Conservation (phyloP, 1,140 invertebrate species). For the Papilio polytes region DNA sequence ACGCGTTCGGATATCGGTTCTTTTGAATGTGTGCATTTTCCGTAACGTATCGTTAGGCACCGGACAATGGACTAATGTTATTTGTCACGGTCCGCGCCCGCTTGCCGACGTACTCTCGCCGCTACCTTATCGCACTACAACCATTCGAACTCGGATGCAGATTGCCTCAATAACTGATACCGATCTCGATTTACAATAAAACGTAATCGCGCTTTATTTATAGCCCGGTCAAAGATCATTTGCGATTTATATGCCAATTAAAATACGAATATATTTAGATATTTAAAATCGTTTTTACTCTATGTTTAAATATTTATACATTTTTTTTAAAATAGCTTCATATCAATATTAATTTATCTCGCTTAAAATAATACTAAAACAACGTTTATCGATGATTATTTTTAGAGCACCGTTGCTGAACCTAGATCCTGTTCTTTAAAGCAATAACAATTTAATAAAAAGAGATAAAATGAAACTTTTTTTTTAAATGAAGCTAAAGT, state of each 20-base stretch:
- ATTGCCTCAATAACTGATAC: conserved; percentile 29
- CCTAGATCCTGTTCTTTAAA: too few relatives aligned
- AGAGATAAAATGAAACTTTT: too few relatives aligned
- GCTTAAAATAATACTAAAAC: neutral
- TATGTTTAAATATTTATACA: neutral
- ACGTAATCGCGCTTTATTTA: conserved; percentile 29
- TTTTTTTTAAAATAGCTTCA: neutral
- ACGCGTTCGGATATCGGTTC: neutral
- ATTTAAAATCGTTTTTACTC: neutral
- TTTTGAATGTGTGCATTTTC: conserved; percentile 24
- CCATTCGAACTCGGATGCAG: conserved; percentile 11
- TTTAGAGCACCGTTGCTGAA: neutral
- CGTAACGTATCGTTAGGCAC: conserved; percentile 61
- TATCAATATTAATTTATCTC: neutral
- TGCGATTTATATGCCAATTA: conserved; percentile 16
- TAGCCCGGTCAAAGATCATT: conserved; percentile 30
- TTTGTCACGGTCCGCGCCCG: conserved; percentile 54
- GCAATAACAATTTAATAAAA: too few relatives aligned
- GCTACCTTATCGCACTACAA: conserved; percentile 6
- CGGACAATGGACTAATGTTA: conserved; percentile 65
- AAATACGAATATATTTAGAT: neutral
- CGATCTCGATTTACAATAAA: conserved; percentile 22
- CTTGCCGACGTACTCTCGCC: neutral
- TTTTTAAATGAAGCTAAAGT: too few relatives aligned
- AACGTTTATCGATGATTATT: neutral